Evolutionary conservation across 2,113 vertebrate species (phyloP).

Genomic region (Clinocottus analis): DNA sequence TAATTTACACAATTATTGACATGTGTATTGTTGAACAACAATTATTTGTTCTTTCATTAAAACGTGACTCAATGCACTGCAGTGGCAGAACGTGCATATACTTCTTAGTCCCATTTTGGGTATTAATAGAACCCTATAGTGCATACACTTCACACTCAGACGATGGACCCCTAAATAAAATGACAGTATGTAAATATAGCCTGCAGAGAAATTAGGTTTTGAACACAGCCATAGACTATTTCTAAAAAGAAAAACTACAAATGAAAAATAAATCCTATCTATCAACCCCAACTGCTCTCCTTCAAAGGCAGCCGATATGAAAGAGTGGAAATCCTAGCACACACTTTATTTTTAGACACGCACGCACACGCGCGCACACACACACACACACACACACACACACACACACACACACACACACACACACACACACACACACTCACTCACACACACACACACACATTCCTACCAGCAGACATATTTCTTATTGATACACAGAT

Average conservation of each 20-base stretch:
- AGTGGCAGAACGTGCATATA: not conserved
- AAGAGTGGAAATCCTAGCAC: constrained; percentile 31
- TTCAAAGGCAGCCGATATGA: constrained; percentile 47
- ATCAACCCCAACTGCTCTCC: constrained; percentile 19
- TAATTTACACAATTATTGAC: too few relatives aligned
- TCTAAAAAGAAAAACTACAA: constrained; percentile 2
- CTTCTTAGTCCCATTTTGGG: not conserved
- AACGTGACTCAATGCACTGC: not conserved
- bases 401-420: not conserved
- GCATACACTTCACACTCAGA: not conserved
- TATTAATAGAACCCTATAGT: not conserved
- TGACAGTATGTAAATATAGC: not conserved
- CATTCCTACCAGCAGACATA: not conserved
- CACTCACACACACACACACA: not conserved
- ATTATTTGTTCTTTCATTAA: not conserved
- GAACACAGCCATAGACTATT: not conserved
- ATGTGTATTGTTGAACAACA: not conserved
- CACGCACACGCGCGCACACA: not conserved
- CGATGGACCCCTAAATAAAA: not conserved
- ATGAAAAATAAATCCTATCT: constrained; percentile 40
- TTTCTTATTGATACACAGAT: constrained; percentile 25
- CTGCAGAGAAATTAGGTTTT: not conserved
- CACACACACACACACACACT: not conserved
- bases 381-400: not conserved
- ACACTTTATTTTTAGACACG: constrained; percentile 24